These are phyloP conservation scores for Phymorhynchus buccinoides DNA, from an alignment of 1,140 invertebrate species.

Conservation along the genomic window DNA sequence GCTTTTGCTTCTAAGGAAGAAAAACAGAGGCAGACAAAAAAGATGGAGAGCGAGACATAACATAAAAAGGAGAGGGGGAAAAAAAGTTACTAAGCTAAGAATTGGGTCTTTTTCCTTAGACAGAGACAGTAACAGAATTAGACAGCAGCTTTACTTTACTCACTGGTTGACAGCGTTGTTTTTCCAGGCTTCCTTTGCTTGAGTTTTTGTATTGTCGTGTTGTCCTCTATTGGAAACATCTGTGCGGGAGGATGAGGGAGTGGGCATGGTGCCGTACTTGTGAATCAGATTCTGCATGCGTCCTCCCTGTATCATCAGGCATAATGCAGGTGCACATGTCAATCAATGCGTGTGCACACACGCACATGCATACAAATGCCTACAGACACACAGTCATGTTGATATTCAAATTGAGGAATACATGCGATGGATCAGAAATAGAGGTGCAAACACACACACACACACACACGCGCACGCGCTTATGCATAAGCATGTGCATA, in stretches of 20 bases:
- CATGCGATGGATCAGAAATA: background rate
- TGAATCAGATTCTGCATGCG: constrained; percentile 59
- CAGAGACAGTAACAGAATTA: background rate
- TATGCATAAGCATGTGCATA: background rate
- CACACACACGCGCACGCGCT: background rate
- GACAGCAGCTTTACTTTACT: background rate
- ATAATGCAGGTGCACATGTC: too few relatives aligned
- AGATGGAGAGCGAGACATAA: too few relatives aligned
- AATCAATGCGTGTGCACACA: too few relatives aligned
- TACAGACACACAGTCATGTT: background rate
- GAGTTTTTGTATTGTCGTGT: too few relatives aligned
- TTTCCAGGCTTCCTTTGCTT: constrained; percentile 58
- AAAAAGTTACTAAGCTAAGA: too few relatives aligned
- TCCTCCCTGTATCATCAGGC: constrained; percentile 53
- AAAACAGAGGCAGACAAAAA: too few relatives aligned
- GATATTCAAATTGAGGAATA: background rate
- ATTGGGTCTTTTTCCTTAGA: too few relatives aligned
- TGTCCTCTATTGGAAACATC: too few relatives aligned
- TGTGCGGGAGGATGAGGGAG: constrained; percentile 53
- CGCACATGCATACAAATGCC: constrained; percentile 7
- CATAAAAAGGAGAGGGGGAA: too few relatives aligned
- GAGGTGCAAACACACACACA: background rate
- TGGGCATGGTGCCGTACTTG: constrained; percentile 58
- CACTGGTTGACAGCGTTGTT: constrained; percentile 45
- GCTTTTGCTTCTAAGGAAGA: too few relatives aligned